A percentile compares a stretch with the other conserved stretches of the same genome.
Evolutionary conservation across 2,113 vertebrate species (phyloP).

Genomic region (Calyptommatus sinebrachiatus): DNA sequence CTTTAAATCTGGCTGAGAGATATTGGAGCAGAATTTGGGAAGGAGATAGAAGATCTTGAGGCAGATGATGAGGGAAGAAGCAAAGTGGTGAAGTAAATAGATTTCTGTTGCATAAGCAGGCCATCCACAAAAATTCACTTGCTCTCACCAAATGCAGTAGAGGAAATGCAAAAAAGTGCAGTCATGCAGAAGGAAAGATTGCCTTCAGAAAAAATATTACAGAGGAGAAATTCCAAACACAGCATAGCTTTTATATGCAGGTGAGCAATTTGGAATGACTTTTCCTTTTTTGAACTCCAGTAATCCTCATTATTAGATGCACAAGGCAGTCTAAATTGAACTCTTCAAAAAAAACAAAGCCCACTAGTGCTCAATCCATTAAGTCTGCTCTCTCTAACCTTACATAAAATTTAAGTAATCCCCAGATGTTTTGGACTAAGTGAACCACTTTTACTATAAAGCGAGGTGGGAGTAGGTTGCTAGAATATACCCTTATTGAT

Average conservation of each 20-base stretch:
- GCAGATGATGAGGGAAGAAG: too few species aligned
- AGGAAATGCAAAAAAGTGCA: not conserved
- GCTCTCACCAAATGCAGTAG: not conserved
- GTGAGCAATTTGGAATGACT: conserved; percentile 7
- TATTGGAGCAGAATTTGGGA: too few species aligned
- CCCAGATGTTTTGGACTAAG: conserved; percentile 43
- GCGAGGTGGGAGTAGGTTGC: not conserved
- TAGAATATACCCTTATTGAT: not conserved
- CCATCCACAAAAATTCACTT: not conserved
- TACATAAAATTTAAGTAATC: conserved; percentile 48
- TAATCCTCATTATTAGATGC: conserved; percentile 18
- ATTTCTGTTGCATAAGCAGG: too few species aligned
- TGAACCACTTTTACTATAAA: not conserved
- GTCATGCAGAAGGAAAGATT: not conserved
- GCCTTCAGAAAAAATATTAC: conserved; percentile 17
- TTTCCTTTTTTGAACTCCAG: not conserved
- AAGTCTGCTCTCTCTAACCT: conserved; percentile 42
- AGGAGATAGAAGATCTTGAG: too few species aligned
- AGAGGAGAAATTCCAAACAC: not conserved
- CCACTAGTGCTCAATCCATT: conserved; percentile 29
- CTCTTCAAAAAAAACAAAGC: conserved; percentile 52
- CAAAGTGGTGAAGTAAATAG: too few species aligned
- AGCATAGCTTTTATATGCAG: not conserved
- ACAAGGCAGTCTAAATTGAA: conserved; percentile 25
- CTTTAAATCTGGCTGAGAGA: too few species aligned